phyloP scores from a whole-genome alignment of 2,797 vertebrate species.

The Chelmon rostratus region DNA sequence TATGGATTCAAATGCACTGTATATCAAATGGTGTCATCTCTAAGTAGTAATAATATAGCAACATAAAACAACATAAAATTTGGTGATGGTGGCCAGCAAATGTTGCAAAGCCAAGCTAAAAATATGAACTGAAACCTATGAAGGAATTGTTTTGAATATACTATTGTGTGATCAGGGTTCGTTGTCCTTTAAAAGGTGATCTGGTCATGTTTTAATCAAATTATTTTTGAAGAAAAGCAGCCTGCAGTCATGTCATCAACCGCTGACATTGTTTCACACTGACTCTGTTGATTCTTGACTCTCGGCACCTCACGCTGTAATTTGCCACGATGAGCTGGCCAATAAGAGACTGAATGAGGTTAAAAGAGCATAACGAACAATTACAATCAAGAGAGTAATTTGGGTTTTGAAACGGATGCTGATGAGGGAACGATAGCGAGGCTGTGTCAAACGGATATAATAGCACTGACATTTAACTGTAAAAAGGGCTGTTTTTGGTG shows the following conservation, averaged over 20 bases:
- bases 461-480: conserved; percentile 26
- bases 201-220: neutral
- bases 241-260: neutral
- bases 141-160: neutral
- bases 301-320: conserved; percentile 24
- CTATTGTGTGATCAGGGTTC: neutral
- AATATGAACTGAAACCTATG: neutral
- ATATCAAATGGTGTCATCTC: too few species aligned
- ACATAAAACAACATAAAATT: neutral
- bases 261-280: neutral
- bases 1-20: too few species aligned
- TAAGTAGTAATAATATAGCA: neutral
- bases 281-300: conserved; percentile 12
- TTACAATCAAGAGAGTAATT: conserved; percentile 43
- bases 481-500: neutral
- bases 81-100: neutral
- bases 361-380: conserved; percentile 47
- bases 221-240: neutral
- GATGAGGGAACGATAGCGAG: conserved; percentile 11
- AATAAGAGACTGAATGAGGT: conserved; percentile 38
- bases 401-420: conserved; percentile 20
- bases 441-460: conserved; percentile 6
- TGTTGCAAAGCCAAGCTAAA: neutral
- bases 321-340: conserved; percentile 27
- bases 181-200: neutral